phyloP scores from a whole-genome alignment of 2,888 invertebrate species.

The Stenotaenia linearis region DNA sequence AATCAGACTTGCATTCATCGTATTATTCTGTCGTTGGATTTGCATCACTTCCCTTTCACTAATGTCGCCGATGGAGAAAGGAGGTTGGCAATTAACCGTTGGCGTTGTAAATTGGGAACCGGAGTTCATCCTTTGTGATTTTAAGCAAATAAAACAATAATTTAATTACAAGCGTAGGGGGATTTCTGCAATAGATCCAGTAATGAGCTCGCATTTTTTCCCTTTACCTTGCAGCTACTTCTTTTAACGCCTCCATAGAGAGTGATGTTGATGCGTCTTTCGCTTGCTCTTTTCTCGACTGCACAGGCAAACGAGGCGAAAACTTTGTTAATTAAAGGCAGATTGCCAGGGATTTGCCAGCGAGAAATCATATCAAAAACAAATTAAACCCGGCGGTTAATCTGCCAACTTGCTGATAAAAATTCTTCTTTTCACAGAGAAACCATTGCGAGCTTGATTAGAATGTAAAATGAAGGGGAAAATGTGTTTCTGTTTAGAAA shows the following conservation, averaged over 20 bases:
- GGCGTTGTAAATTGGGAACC: slow-evolving; percentile 4
- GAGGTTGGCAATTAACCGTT: slow-evolving; percentile 18
- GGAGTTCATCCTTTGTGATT: slow-evolving; percentile 26
- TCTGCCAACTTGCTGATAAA: not conserved
- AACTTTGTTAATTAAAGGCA: slow-evolving; percentile 24
- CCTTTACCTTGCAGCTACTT: slow-evolving; percentile 12
- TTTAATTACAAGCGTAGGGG: slow-evolving; percentile 18
- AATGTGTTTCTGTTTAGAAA: not conserved
- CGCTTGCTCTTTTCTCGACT: not conserved
- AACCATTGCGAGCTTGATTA: not conserved
- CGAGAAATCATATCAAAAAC: slow-evolving; percentile 24
- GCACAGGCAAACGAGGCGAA: slow-evolving; percentile 3
- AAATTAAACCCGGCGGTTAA: slow-evolving; percentile 19
- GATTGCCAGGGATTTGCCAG: slow-evolving; percentile 17
- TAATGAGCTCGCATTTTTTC: slow-evolving; percentile 8
- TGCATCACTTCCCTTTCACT: not conserved
- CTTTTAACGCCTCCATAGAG: slow-evolving; percentile 20
- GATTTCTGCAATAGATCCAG: slow-evolving; percentile 24
- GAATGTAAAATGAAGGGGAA: not conserved
- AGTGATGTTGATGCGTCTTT: slow-evolving; percentile 26
- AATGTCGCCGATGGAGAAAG: not conserved
- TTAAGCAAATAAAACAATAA: slow-evolving; percentile 26
- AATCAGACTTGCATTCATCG: not conserved
- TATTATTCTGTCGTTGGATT: not conserved
- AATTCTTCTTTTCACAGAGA: not conserved